phyloP scores from a whole-genome alignment of 2,797 vertebrate genomes.

The Pelobates cultripes region DNA sequence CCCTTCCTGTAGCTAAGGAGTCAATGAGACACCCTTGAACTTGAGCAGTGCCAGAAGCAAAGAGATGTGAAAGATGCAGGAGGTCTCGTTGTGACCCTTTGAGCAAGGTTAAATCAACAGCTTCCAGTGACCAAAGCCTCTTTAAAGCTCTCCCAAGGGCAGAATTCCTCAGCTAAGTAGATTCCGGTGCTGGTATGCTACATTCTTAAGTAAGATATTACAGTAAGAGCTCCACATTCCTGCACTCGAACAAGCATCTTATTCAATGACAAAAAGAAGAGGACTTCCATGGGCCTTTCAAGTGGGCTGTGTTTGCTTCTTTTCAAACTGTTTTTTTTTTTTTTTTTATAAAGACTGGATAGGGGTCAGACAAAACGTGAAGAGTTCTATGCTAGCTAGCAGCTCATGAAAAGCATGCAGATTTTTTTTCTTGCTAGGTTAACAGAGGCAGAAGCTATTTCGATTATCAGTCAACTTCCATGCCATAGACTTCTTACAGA shows the following conservation, averaged over 20 bases:
- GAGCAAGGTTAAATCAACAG: constrained; percentile 36
- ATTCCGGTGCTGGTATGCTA: constrained; percentile 10
- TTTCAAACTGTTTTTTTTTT: not conserved
- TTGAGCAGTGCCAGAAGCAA: constrained; percentile 6
- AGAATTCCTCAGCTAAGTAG: constrained; percentile 41
- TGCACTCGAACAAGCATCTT: constrained; percentile 11
- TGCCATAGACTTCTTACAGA: too few relatives aligned
- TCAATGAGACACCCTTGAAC: constrained; percentile 30
- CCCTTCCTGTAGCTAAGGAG: not conserved
- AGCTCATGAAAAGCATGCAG: not conserved
- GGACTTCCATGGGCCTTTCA: not conserved
- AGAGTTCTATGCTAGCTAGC: not conserved
- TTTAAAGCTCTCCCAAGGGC: constrained; percentile 31
- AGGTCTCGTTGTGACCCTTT: constrained; percentile 36
- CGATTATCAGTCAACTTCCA: too few relatives aligned
- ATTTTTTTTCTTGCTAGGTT: too few relatives aligned
- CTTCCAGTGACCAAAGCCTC: constrained; percentile 26
- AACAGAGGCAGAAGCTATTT: too few relatives aligned
- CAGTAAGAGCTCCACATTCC: constrained; percentile 21
- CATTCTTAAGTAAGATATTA: constrained; percentile 39
- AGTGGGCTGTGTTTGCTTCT: not conserved
- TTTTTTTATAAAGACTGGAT: not conserved
- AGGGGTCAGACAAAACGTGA: not conserved
- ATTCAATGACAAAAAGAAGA: not conserved
- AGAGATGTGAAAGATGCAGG: not conserved